phyloP scores from a whole-genome alignment of 1,140 invertebrate genomes.

The Pachypeltis micranthus region DNA sequence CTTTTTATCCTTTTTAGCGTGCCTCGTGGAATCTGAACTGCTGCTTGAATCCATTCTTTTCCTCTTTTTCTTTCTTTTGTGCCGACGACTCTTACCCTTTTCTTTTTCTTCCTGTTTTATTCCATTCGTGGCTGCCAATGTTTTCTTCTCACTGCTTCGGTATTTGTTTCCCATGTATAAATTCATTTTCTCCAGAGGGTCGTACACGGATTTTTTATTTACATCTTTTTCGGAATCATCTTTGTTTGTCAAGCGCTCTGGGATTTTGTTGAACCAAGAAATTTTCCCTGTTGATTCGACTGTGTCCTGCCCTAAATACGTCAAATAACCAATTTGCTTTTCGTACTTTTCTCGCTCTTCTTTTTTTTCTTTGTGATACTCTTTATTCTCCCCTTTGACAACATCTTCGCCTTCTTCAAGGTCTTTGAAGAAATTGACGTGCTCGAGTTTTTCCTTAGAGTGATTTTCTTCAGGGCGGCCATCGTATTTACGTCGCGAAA shows the following conservation, averaged over 20 bases:
- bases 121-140: constrained; percentile 19
- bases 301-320: constrained; percentile 89
- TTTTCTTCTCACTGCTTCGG: constrained; percentile 19
- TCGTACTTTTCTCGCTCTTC: constrained; percentile 93
- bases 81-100: constrained; percentile 21
- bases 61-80: constrained; percentile 22
- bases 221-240: constrained; percentile 44
- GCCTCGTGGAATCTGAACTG: neutral
- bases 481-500: constrained; percentile 44
- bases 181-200: constrained; percentile 63
- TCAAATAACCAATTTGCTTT: constrained; percentile 91
- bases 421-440: constrained; percentile 86
- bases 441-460: constrained; percentile 35
- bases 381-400: constrained; percentile 57
- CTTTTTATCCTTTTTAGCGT: constrained; percentile 29
- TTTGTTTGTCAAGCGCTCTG: constrained; percentile 36
- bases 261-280: constrained; percentile 69
- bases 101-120: constrained; percentile 30
- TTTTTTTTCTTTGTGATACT: constrained; percentile 83
- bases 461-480: constrained; percentile 22
- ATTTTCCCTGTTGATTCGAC: constrained; percentile 67
- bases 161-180: constrained; percentile 38
- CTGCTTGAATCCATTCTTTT: constrained; percentile 25
- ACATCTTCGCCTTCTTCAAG: constrained; percentile 58
- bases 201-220: constrained; percentile 49